Evolutionary conservation across 1,140 invertebrate species (phyloP).

Genomic region (Drosophila baimaii): DNA sequence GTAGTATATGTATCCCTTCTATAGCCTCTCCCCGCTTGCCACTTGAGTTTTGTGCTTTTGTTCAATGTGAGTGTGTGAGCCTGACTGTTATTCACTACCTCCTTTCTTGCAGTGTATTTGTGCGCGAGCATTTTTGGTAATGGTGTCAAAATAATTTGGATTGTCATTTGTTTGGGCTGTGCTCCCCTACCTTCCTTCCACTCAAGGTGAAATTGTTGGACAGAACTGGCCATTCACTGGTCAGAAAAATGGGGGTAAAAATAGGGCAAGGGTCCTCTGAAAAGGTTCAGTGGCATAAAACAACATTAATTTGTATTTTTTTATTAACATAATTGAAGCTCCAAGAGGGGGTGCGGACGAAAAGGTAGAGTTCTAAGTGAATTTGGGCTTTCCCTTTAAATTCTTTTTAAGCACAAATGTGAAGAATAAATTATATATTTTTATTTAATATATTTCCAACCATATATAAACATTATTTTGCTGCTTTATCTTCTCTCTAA

Average conservation of each 20-base stretch:
- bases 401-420: neutral
- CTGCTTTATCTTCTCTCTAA: neutral
- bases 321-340: conserved; percentile 3
- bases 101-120: neutral
- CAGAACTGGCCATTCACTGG: conserved; percentile 1
- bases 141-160: conserved; percentile 81
- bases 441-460: neutral
- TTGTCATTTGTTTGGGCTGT: conserved; percentile 72
- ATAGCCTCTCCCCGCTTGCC: conserved; percentile 19
- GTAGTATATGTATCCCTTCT: neutral
- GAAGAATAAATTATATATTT: too few species aligned
- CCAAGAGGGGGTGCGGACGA: neutral
- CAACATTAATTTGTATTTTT: neutral
- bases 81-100: conserved; percentile 1
- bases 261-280: neutral
- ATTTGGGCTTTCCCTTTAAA: neutral
- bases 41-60: conserved; percentile 57
- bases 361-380: neutral
- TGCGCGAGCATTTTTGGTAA: conserved; percentile 64
- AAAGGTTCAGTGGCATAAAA: conserved; percentile 10
- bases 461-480: neutral
- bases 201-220: conserved; percentile 47
- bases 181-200: conserved; percentile 19
- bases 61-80: conserved; percentile 13
- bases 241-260: neutral